Conservation (phyloP, 2,113 vertebrate genomes). For the Emberiza fucata region DNA sequence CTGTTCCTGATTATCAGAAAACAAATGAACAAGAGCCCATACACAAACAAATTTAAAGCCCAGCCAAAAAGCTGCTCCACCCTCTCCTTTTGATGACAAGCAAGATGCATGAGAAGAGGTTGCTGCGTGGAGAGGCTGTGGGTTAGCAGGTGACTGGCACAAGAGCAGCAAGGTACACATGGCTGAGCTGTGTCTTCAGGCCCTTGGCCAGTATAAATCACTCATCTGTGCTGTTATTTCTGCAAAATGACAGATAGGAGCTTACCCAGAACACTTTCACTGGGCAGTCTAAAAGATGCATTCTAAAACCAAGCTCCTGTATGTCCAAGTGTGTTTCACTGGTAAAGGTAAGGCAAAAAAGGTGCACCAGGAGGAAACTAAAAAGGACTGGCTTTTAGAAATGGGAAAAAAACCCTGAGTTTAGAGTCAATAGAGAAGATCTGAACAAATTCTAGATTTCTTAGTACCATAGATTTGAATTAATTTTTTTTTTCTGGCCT, state of each 20-base stretch:
- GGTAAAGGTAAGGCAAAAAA: background rate
- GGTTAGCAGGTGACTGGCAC: background rate
- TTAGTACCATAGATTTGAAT: background rate
- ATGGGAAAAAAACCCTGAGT: fast-evolving
- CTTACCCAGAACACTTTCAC: background rate
- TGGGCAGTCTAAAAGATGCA: background rate
- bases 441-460: background rate
- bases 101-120: background rate
- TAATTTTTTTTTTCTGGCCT: background rate
- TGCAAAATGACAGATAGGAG: background rate
- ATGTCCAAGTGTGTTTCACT: background rate
- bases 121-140: background rate
- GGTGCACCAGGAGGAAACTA: background rate
- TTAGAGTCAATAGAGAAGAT: background rate
- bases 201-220: background rate
- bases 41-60: background rate
- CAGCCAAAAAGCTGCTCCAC: background rate
- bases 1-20: background rate
- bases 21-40: background rate
- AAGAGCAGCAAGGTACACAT: background rate
- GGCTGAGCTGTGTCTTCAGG: background rate
- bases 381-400: background rate
- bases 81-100: background rate
- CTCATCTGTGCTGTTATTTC: background rate
- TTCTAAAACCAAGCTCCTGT: background rate